Base-by-base conservation (phyloP, 2,797 vertebrate genomes). In the Centroberyx gerrardi region DNA sequence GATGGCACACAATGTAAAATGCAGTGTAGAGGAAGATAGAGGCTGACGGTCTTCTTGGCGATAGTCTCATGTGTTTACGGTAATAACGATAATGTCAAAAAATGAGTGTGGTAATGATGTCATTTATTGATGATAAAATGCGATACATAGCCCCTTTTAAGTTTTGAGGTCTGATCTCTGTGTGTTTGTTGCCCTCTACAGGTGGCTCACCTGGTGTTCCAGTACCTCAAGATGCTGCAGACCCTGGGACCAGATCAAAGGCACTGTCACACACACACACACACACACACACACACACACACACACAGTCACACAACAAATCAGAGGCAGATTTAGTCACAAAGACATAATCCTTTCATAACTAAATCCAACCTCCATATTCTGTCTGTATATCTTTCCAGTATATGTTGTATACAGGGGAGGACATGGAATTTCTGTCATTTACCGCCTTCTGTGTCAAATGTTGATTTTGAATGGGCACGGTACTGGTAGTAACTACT, bases 161-260 rank as follows among this genome's bases (percentile, higher is more conserved):
- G 9, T 49, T 9, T 4, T 15, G 12, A 22, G 9, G 5, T 58
- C 4, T 52, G 2, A 48, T 64, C 15, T 46, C 1, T 68, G 49
- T 77, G 40, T 53, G 9, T 76, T 0, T 84, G 54, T 78, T 27
- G 72, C 86, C 77, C 68, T 84, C 51, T 68, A 82, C 93, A 99
- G 98, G 97, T 99, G 88, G 95, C 95, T 86, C 94, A 98, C 12
- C 86, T 98, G 73, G 97, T 99, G 60, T 99, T 99, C 84, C 97
- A 99, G 94, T 99, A 99, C 42, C 92, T 99, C 87, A 98, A 96
- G 94, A 97, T 99, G 98, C 92, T 99, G 76, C 97, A 98, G 93
- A 93, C 91, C 0, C 92, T 96, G 27, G 97, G 97, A 42, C 96
- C 98, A 55, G 97, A 98, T 71, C 92, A 97, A 94, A 98, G 98